These are phyloP conservation scores for Apodemus sylvaticus DNA, from an alignment of 2,113 vertebrate genomes.

Conservation along the genomic window DNA sequence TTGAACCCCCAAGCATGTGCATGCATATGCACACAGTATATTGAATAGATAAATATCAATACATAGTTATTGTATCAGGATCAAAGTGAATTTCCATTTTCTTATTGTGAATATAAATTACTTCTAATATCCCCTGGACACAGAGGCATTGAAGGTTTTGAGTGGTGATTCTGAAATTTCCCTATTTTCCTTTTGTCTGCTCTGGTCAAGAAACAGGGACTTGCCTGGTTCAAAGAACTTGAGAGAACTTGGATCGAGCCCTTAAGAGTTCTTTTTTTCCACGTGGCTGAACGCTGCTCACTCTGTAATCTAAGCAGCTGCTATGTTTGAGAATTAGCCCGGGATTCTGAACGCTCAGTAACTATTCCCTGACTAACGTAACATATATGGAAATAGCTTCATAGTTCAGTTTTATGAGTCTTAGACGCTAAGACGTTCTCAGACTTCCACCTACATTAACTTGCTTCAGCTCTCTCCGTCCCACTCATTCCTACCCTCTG, in stretches of 20 bases:
- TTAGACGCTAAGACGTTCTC: not conserved
- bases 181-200: not conserved
- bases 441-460: not conserved
- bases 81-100: not conserved
- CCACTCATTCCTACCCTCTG: not conserved
- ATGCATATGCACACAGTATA: not conserved
- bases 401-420: not conserved
- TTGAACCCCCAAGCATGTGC: not conserved
- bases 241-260: not conserved
- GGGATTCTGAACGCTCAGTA: slow-evolving; percentile 13
- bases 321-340: not conserved
- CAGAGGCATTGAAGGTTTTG: not conserved
- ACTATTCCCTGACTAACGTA: not conserved
- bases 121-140: not conserved
- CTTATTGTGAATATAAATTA: not conserved
- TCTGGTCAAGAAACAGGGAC: not conserved
- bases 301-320: not conserved
- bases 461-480: not conserved
- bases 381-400: not conserved
- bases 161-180: not conserved
- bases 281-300: not conserved
- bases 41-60: not conserved
- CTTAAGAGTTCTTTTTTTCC: not conserved
- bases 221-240: not conserved
- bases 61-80: not conserved